These are phyloP conservation scores for Jordanella pulchra DNA, from an alignment of 2,797 vertebrate genomes.

Conservation along the genomic window DNA sequence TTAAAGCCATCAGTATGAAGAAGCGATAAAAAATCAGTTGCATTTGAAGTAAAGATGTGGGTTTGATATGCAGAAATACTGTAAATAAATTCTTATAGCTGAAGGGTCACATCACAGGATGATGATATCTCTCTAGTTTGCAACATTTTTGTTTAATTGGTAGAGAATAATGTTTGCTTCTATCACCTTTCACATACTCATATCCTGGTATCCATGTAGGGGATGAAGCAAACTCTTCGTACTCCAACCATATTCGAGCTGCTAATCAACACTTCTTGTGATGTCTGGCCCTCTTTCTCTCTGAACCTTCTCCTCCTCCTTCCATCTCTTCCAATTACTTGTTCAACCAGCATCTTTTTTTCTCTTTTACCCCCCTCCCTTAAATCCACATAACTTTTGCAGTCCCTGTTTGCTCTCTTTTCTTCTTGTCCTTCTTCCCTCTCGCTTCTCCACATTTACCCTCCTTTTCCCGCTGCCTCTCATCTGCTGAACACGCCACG, in stretches of 20 bases:
- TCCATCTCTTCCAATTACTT: background rate
- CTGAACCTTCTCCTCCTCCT: constrained; percentile 1
- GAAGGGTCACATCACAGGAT: background rate
- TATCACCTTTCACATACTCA: constrained; percentile 16
- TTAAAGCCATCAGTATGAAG: background rate
- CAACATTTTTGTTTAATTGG: constrained; percentile 32
- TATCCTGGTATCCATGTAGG: constrained; percentile 23
- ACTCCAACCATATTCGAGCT: constrained; percentile 22
- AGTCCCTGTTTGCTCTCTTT: background rate
- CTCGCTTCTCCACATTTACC: constrained; percentile 9
- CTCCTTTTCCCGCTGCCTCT: constrained; percentile 47
- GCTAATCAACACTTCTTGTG: constrained; percentile 44
- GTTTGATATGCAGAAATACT: constrained; percentile 11
- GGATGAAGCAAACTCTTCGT: constrained; percentile 32
- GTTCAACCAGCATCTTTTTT: constrained; percentile 5
- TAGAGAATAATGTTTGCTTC: background rate
- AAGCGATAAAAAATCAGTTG: background rate
- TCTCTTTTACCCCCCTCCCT: background rate
- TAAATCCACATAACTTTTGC: background rate
- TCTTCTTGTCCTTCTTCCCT: constrained; percentile 1
- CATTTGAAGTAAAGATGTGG: constrained; percentile 4
- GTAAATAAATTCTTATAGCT: background rate
- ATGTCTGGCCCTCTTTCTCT: constrained; percentile 29
- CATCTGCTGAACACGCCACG: constrained; percentile 48
- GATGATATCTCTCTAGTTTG: constrained; percentile 25